Conservation (phyloP, 2,888 invertebrate species). For the Troglohyphantes excavatus region DNA sequence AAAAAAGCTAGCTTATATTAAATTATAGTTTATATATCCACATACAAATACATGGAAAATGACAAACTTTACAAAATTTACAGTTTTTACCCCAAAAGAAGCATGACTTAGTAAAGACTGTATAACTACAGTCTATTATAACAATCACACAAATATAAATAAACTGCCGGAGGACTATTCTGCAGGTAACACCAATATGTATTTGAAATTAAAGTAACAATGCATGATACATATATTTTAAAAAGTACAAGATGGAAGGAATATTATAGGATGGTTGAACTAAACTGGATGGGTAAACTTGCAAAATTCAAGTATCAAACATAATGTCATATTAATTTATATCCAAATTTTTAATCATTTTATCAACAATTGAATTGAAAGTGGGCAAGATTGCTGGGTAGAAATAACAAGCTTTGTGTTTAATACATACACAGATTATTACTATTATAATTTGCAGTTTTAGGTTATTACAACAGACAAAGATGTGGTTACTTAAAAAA, state of each 20-base stretch:
- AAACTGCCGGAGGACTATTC: neutral
- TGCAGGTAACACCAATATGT: neutral
- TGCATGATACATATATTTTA: neutral
- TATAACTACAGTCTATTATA: neutral
- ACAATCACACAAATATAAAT: neutral
- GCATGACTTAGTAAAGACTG: conserved; percentile 20
- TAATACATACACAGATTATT: too few species aligned
- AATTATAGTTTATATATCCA: conserved; percentile 8
- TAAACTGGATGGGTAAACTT: too few species aligned
- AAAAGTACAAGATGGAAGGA: neutral
- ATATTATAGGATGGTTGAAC: neutral
- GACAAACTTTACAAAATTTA: conserved; percentile 19
- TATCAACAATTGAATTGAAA: too few species aligned
- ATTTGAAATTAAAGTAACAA: neutral
- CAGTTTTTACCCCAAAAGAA: conserved; percentile 7
- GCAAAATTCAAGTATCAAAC: too few species aligned
- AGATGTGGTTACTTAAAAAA: too few species aligned
- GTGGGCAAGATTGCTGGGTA: too few species aligned
- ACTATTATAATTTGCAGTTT: too few species aligned
- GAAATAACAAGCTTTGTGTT: too few species aligned
- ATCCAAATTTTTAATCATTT: too few species aligned
- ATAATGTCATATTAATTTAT: too few species aligned
- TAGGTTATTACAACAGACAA: too few species aligned
- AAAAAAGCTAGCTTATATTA: neutral
- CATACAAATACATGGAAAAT: conserved; percentile 10